phyloP scores from a whole-genome alignment of 2,113 vertebrate genomes.

The Chloropsis cyanopogon region DNA sequence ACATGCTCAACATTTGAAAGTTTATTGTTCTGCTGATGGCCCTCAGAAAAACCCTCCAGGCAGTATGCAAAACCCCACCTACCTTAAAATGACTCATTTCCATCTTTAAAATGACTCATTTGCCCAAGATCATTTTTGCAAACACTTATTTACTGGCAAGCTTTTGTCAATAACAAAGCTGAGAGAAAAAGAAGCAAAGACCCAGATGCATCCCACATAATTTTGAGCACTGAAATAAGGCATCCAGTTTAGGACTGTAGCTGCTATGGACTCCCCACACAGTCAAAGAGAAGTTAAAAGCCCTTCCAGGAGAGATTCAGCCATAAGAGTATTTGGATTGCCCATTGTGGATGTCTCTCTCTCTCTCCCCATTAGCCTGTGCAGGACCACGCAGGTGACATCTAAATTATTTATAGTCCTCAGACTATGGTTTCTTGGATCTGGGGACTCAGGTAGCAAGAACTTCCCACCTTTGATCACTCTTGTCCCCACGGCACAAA shows the following conservation, averaged over 20 bases:
- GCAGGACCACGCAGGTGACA: neutral
- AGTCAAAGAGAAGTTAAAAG: neutral
- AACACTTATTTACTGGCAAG: slow-evolving; percentile 33
- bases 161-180: neutral
- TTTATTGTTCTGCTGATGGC: neutral
- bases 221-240: neutral
- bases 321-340: neutral
- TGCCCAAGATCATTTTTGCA: neutral
- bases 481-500: neutral
- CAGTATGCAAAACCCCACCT: neutral
- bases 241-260: neutral
- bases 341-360: neutral
- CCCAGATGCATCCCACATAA: neutral
- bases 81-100: slow-evolving; percentile 50
- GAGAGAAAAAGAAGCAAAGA: neutral
- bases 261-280: neutral
- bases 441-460: neutral
- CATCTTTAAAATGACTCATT: slow-evolving; percentile 44
- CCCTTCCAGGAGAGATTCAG: neutral
- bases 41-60: neutral
- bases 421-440: neutral
- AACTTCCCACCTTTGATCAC: neutral
- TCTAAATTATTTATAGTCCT: neutral
- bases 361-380: neutral
- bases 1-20: neutral